Base-by-base conservation (phyloP, 2,113 vertebrate species). In the Ctenodactylus gundi region DNA sequence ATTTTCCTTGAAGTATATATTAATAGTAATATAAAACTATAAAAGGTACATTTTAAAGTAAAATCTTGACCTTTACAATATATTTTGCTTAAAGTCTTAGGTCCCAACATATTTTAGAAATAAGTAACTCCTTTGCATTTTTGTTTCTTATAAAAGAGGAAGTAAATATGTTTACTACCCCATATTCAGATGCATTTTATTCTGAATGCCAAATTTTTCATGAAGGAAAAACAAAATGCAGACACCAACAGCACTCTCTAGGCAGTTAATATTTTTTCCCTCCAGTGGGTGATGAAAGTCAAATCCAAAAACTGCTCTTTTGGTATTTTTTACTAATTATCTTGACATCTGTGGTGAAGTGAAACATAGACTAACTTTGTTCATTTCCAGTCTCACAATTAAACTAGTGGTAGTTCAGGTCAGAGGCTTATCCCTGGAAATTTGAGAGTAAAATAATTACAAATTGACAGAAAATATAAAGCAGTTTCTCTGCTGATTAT, bases 321-420 rank as follows among this genome's bases (percentile, higher is more conserved):
- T 90, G 62, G 39, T 75, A 25, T 70, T 87, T 94, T 94, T 94
- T 89, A 92, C 93, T 94, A 97, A 94, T 93, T 94, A 96, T 84
- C 76, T 82, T 95, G 88, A 92, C 80, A 94, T 93, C 85, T 93
- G 57, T 93, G n/a, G 76, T 93, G 84, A 95, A 95, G 68, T 11
- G 8, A 78, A 94, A 86, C 88, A 91, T 51, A 94, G 86, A 76
- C 53, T 89, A 94, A 91, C 53, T 34, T 94, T 94, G 80, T 89
- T 93, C 87, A 85, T 93, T 94, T 55, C 20, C 53, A 83, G 57
- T 91, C 57, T 78, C 65, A 87, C 72, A 89, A 91, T 94, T 94
- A 95, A 97, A 96, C 14, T 94, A 17, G 83, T 94, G 65, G 78
- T 95, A 94, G 78, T 84, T 95, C 58, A 93, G 76, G 64, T 87